phyloP scores from a whole-genome alignment of 2,113 vertebrate genomes.

The Andinoacara biseriatus region DNA sequence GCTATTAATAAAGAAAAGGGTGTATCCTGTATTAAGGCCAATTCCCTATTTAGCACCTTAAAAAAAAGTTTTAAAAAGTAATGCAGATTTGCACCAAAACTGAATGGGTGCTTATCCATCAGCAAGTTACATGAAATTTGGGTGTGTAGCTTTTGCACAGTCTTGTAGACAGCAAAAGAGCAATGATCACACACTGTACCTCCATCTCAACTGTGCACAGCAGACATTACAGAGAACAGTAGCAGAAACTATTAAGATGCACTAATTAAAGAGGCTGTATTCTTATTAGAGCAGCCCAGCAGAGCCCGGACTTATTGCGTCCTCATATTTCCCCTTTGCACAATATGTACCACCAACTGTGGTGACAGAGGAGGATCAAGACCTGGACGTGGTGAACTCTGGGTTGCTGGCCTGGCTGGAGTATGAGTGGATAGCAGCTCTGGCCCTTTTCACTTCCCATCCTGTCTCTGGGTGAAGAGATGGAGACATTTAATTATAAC shows the following conservation, averaged over 20 bases:
- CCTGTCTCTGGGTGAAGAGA: conserved; percentile 51
- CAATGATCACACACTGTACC: not conserved
- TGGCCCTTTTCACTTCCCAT: conserved; percentile 37
- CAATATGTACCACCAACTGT: not conserved
- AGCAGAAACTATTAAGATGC: not conserved
- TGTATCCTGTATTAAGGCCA: not conserved
- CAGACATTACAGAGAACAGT: not conserved
- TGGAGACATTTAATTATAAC: conserved; percentile 69
- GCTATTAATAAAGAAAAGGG: not conserved
- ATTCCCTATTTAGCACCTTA: not conserved
- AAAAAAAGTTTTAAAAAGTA: too few species aligned
- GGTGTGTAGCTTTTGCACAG: not conserved
- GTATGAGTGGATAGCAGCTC: conserved; percentile 26
- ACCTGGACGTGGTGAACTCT: conserved; percentile 3
- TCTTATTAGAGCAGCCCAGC: not conserved
- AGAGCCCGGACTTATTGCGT: not conserved
- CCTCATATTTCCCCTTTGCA: not conserved
- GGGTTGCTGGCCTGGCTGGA: conserved; percentile 9
- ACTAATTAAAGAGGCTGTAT: not conserved
- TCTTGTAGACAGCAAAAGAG: not conserved
- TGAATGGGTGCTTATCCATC: not conserved
- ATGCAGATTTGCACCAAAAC: not conserved
- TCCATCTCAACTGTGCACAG: not conserved
- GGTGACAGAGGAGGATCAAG: conserved; percentile 21
- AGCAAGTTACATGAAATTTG: not conserved